phyloP scores from a whole-genome alignment of 2,888 invertebrate genomes.

The Lottia scabra region DNA sequence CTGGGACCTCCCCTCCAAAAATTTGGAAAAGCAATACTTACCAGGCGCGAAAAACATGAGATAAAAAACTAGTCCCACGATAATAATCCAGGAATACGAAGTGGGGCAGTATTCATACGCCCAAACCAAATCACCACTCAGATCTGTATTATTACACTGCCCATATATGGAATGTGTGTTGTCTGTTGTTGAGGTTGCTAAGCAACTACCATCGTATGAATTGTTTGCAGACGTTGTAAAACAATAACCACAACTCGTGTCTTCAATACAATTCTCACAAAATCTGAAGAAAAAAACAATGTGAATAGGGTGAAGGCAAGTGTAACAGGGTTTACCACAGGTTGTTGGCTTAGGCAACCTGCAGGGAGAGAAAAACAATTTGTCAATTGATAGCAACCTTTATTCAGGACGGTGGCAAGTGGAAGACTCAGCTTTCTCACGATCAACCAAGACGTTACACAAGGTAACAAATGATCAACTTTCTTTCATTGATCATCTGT shows the following conservation, averaged over 20 bases:
- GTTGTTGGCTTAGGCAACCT: too few species aligned
- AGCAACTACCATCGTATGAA: constrained; percentile 64
- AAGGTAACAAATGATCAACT: too few species aligned
- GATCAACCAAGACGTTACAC: too few species aligned
- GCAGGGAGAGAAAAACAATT: too few species aligned
- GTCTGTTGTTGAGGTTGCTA: constrained; percentile 39
- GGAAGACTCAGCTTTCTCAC: too few species aligned
- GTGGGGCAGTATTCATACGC: constrained; percentile 70
- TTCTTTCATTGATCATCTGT: too few species aligned
- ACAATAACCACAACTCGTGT: constrained; percentile 71
- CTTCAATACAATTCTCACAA: constrained; percentile 70
- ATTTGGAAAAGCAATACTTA: constrained; percentile 24
- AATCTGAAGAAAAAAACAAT: constrained; percentile 57
- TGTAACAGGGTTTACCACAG: too few species aligned
- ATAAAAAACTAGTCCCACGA: constrained; percentile 70
- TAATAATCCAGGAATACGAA: constrained; percentile 69
- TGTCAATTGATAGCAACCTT: too few species aligned
- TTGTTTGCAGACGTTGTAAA: constrained; percentile 50
- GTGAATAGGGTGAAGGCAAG: background rate
- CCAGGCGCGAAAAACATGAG: constrained; percentile 72
- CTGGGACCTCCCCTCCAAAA: too few species aligned
- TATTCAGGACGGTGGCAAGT: too few species aligned
- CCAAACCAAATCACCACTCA: constrained; percentile 45
- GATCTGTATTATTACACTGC: constrained; percentile 51
- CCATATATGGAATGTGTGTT: constrained; percentile 38